A percentile compares a stretch with the other conserved stretches of the same genome.
Evolutionary conservation across 2,888 invertebrate genomes (phyloP).

Genomic region (Drosophila anomalata): DNA sequence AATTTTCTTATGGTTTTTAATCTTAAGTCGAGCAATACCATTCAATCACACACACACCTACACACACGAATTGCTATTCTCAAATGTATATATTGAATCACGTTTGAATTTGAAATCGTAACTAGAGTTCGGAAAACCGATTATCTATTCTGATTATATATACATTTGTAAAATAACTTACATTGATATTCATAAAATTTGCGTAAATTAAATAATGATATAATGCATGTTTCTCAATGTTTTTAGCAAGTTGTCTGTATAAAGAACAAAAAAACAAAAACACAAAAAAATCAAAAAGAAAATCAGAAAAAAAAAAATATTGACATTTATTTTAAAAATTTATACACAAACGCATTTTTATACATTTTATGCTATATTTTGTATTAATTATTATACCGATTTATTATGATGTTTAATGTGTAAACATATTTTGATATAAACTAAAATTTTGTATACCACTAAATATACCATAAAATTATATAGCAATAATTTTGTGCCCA

Average conservation of each 20-base stretch:
- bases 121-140: background rate
- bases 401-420: conserved; percentile 59
- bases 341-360: conserved; percentile 27
- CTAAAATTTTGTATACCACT: conserved; percentile 63
- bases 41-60: conserved; percentile 25
- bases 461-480: conserved; percentile 42
- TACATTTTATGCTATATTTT: conserved; percentile 64
- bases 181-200: conserved; percentile 61
- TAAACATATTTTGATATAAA: conserved; percentile 55
- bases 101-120: conserved; percentile 3
- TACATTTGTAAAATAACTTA: conserved; percentile 33
- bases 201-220: conserved; percentile 62
- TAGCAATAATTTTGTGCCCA: conserved; percentile 66
- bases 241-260: conserved; percentile 77
- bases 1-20: conserved; percentile 59
- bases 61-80: conserved; percentile 33
- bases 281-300: conserved; percentile 35
- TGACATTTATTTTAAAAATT: conserved; percentile 54
- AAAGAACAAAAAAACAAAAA: conserved; percentile 47
- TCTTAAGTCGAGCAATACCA: conserved; percentile 48
- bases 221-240: conserved; percentile 84
- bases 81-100: conserved; percentile 38
- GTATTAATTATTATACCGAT: conserved; percentile 47
- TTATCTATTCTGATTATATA: conserved; percentile 30
- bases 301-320: conserved; percentile 56